Evolutionary conservation across 2,797 vertebrate species (phyloP), one percentile per base, ranked within the genome.

Genomic region (Onychomys arenicola): DNA sequence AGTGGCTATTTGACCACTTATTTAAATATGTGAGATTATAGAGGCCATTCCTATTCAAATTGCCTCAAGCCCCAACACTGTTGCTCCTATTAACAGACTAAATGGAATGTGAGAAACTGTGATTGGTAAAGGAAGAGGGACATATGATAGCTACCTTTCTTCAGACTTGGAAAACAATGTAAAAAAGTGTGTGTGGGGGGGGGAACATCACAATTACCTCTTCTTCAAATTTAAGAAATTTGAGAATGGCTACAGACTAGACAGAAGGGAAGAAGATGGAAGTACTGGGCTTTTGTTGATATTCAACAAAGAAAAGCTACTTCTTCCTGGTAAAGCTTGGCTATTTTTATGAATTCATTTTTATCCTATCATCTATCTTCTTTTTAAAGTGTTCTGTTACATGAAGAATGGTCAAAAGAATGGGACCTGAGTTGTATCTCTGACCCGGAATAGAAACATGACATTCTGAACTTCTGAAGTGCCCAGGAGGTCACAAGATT

Each of bases 401-500:
- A 85, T 85, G 63, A 86, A 52, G 52, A 67, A 86, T 69, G 32
- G 83, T 52, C 43, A 86, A 69, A 85, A n/a, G 19, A 85, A 69
- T 86, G 63, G 6, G 12, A 69, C 21, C 83, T 69, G 63, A 86
- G 32, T 86, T 69, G 83, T 52, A 13, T 69, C 83, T 86, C 32
- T 86, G 63, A 86, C 63, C 61, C 32, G 52, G 83, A 86, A 52
- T 86, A 86, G 83, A 86, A 86, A 69, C 63, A 85, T 86, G 63
- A 52, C 83, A 86, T 86, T 86, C 63, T 86, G 83, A 86, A 86
- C 63, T n/a, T 52, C 83, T 86, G 32, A 69, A 92, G 6, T 52
- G 83, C 2, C 63, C 83, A 52, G 23, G 46, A 86, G 43, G 43
- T 67, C 83, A 86, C 63, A 52, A 52, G 83, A 86, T 49, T 69